Conservation (phyloP, 2,113 vertebrate species). For the Myiozetetes cayanensis region DNA sequence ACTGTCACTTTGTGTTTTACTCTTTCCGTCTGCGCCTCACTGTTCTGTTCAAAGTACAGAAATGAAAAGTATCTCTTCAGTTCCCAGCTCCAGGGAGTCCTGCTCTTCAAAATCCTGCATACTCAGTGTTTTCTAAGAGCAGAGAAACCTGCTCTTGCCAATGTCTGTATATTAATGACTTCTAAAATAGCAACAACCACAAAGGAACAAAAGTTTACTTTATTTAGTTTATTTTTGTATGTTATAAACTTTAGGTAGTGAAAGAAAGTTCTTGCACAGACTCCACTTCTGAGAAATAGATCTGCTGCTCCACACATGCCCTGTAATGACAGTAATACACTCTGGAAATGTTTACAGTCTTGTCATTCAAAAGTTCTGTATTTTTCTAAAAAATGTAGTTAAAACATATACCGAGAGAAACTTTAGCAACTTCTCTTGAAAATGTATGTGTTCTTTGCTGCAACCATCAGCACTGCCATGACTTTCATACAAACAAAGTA, state of each 20-base stretch:
- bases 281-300: background rate
- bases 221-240: background rate
- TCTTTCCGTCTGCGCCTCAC: background rate
- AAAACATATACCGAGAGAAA: background rate
- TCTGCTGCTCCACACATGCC: background rate
- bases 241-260: background rate
- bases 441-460: fast-evolving
- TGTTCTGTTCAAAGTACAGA: background rate
- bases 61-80: background rate
- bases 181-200: background rate
- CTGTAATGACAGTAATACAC: background rate
- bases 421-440: background rate
- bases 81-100: background rate
- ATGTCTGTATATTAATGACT: background rate
- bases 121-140: background rate
- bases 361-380: background rate
- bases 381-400: background rate
- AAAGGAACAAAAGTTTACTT: background rate
- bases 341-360: background rate
- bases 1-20: background rate
- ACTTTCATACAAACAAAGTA: background rate
- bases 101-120: background rate
- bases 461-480: background rate
- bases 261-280: background rate
- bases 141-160: background rate